A percentile compares a stretch with the other conserved stretches of the same genome.
phyloP scores from a whole-genome alignment of 2,888 invertebrate species.

The Aphidius colemani region DNA sequence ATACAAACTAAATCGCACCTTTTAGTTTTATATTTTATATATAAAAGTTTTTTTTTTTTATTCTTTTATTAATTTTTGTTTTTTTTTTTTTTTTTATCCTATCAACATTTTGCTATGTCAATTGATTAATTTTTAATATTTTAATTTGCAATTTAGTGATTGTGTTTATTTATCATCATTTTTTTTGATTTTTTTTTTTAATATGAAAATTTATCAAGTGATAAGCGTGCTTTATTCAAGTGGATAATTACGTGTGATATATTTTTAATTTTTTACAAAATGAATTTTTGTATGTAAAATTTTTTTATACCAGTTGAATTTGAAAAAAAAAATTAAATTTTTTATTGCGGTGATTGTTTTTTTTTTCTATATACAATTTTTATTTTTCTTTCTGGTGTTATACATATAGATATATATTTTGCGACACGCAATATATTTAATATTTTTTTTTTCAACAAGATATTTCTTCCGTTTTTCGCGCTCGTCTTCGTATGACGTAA shows the following conservation, averaged over 20 bases:
- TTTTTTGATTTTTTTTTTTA: too few relatives aligned
- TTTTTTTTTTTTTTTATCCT: background rate
- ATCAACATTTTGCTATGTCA: background rate
- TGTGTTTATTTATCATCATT: too few relatives aligned
- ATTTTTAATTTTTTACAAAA: too few relatives aligned
- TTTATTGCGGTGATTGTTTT: too few relatives aligned
- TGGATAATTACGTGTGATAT: too few relatives aligned
- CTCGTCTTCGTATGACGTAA: slow-evolving; percentile 21
- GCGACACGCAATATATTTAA: background rate
- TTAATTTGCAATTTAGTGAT: too few relatives aligned
- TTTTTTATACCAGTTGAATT: too few relatives aligned
- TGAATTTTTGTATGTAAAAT: too few relatives aligned
- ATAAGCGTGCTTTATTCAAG: too few relatives aligned
- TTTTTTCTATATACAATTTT: background rate
- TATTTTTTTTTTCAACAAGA: background rate
- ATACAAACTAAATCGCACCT: background rate
- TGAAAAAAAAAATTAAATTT: too few relatives aligned
- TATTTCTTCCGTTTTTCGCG: slow-evolving; percentile 3
- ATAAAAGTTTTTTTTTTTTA: background rate
- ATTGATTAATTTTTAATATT: background rate
- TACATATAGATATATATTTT: background rate
- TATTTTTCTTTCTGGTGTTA: background rate
- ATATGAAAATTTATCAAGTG: too few relatives aligned
- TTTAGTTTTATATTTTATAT: background rate
- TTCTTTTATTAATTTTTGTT: background rate